These are phyloP conservation scores for Hemicrepidius hirtus DNA, from an alignment of 2,888 invertebrate genomes.

Conservation along the genomic window DNA sequence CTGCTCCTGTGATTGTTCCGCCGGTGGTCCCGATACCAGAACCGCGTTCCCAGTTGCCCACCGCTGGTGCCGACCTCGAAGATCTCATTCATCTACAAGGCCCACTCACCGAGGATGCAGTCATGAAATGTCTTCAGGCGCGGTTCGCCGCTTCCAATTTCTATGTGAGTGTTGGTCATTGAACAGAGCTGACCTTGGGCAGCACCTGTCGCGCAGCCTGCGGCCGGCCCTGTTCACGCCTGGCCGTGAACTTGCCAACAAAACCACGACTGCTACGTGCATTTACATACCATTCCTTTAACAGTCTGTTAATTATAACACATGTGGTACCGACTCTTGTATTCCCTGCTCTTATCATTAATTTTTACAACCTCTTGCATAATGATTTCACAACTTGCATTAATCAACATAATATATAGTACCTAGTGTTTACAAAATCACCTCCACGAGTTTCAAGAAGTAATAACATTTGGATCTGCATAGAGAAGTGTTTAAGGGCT, in stretches of 20 bases:
- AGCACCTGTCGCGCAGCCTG: conserved; percentile 59
- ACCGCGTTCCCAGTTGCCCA: conserved; percentile 51
- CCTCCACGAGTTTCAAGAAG: conserved; percentile 15
- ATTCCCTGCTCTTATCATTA: conserved; percentile 28
- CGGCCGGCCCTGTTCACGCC: conserved; percentile 64
- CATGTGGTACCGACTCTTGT: conserved; percentile 43
- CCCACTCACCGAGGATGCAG: conserved; percentile 95
- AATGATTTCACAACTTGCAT: conserved; percentile 23
- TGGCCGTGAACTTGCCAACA: conserved; percentile 66
- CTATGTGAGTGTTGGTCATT: conserved; percentile 82
- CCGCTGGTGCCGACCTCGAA: conserved; percentile 77
- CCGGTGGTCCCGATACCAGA: conserved; percentile 58
- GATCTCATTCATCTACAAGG: conserved; percentile 95
- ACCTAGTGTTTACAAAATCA: too few relatives aligned
- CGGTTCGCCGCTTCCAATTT: conserved; percentile 90
- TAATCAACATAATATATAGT: conserved; percentile 15
- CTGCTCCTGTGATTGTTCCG: conserved; percentile 56
- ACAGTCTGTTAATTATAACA: conserved; percentile 54
- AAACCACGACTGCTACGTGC: conserved; percentile 59
- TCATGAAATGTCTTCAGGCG: conserved; percentile 92
- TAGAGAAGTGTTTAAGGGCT: neutral
- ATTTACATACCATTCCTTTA: conserved; percentile 62
- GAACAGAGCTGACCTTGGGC: conserved; percentile 66
- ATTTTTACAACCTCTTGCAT: conserved; percentile 36
- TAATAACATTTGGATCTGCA: conserved; percentile 22